phyloP scores from a whole-genome alignment of 2,888 invertebrate genomes.

The Terebella lapidaria region DNA sequence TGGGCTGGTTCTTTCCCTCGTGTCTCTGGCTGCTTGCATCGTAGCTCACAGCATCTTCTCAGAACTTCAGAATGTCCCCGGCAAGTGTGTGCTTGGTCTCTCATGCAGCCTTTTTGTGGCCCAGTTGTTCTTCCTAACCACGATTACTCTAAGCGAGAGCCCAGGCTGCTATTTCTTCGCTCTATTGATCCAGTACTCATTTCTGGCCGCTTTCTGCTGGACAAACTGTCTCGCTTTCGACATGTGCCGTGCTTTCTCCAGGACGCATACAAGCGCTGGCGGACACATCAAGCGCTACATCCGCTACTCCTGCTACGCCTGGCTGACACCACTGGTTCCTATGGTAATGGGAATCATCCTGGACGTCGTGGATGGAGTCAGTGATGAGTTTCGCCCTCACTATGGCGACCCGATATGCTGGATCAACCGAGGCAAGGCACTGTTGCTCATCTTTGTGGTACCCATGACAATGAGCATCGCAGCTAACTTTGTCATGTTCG shows the following conservation, averaged over 20 bases:
- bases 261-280: not conserved
- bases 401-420: conserved; percentile 1
- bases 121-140: conserved; percentile 56
- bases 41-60: conserved; percentile 53
- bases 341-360: not conserved
- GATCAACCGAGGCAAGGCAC: not conserved
- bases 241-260: conserved; percentile 4
- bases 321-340: not conserved
- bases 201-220: conserved; percentile 12
- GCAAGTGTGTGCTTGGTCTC: conserved; percentile 57
- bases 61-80: conserved; percentile 57
- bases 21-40: conserved; percentile 26
- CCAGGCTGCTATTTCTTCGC: conserved; percentile 1
- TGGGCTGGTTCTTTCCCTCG: not conserved
- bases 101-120: conserved; percentile 55
- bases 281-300: not conserved
- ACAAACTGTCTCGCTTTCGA: conserved; percentile 12
- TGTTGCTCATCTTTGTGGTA: conserved; percentile 1
- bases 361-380: not conserved
- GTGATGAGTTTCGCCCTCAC: not conserved
- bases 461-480: not conserved
- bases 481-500: not conserved
- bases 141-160: conserved; percentile 34
- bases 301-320: not conserved
- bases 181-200: conserved; percentile 8